Evolutionary conservation across 2,113 vertebrate species (phyloP).

Genomic region (Syrmaticus mikado): DNA sequence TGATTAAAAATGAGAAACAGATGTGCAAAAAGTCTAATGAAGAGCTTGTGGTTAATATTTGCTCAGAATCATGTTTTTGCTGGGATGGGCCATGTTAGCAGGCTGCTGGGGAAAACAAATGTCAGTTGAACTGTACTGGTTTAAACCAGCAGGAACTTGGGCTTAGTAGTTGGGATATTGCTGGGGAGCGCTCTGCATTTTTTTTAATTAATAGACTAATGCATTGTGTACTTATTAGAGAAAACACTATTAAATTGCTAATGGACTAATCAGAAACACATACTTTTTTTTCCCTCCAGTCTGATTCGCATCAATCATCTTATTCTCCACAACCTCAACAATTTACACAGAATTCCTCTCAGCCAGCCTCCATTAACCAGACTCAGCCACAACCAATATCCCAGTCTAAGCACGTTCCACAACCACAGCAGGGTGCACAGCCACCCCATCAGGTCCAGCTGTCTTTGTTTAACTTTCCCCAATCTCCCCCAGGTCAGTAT

Average conservation of each 20-base stretch:
- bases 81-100: background rate
- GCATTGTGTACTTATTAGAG: slow-evolving; percentile 7
- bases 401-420: slow-evolving; percentile 83
- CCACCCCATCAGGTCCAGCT: slow-evolving; percentile 88
- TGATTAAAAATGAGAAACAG: background rate
- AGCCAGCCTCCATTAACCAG: slow-evolving; percentile 82
- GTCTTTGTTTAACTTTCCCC: slow-evolving; percentile 90
- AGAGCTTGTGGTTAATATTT: background rate
- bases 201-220: background rate
- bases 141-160: background rate
- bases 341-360: slow-evolving; percentile 84
- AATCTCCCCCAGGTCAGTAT: slow-evolving; percentile 89
- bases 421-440: slow-evolving; percentile 77
- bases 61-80: background rate
- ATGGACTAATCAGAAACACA: slow-evolving; percentile 69
- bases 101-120: background rate
- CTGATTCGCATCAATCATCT: slow-evolving; percentile 91
- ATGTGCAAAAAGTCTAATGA: background rate
- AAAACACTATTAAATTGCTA: slow-evolving; percentile 2
- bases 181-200: background rate
- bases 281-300: slow-evolving; percentile 79
- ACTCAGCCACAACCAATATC: slow-evolving; percentile 83
- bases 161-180: background rate
- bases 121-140: background rate
- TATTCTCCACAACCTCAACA: slow-evolving; percentile 91